A percentile compares a stretch with the other conserved stretches of the same genome.
These are phyloP conservation scores for Agrilus cyanescens DNA, from an alignment of 2,888 invertebrate genomes.

Conservation along the genomic window DNA sequence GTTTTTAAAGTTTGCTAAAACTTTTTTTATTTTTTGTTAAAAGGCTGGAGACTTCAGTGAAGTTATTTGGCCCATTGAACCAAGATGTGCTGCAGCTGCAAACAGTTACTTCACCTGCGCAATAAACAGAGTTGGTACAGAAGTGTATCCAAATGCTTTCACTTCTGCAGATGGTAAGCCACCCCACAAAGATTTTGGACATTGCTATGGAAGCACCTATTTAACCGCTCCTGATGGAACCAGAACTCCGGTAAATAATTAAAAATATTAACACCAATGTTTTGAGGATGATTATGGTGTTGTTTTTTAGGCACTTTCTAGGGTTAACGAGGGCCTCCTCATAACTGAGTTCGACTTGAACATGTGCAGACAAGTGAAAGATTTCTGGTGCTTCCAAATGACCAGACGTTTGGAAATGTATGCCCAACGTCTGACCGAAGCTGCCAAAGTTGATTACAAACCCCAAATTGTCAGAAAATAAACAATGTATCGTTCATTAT, in stretches of 20 bases:
- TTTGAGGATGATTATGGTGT: background rate
- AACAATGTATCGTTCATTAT: no score
- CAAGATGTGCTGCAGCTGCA: slow-evolving; percentile 89
- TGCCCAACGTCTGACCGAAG: slow-evolving; percentile 61
- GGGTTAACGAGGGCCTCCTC: slow-evolving; percentile 53
- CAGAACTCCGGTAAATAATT: slow-evolving; percentile 63
- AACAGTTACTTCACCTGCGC: slow-evolving; percentile 91
- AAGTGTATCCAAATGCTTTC: slow-evolving; percentile 68
- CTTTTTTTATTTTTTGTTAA: slow-evolving; percentile 1
- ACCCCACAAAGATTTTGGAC: slow-evolving; percentile 70
- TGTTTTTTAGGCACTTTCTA: slow-evolving; percentile 22
- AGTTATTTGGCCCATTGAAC: slow-evolving; percentile 92
- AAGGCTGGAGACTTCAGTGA: slow-evolving; percentile 60
- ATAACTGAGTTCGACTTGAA: slow-evolving; percentile 87
- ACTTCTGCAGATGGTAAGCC: slow-evolving; percentile 72
- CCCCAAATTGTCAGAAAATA: slow-evolving; percentile 58
- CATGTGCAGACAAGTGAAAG: slow-evolving; percentile 84
- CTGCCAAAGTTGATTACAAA: slow-evolving; percentile 58
- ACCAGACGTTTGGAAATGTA: slow-evolving; percentile 86
- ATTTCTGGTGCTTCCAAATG: slow-evolving; percentile 92
- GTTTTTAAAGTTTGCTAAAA: background rate
- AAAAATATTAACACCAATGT: background rate
- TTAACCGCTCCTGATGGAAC: slow-evolving; percentile 87
- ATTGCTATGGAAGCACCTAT: slow-evolving; percentile 93
- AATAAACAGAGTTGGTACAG: slow-evolving; percentile 87